A percentile compares a stretch with the other conserved stretches of the same genome.
phyloP scores from a whole-genome alignment of 2,888 invertebrate genomes.

The Hyles lineata region DNA sequence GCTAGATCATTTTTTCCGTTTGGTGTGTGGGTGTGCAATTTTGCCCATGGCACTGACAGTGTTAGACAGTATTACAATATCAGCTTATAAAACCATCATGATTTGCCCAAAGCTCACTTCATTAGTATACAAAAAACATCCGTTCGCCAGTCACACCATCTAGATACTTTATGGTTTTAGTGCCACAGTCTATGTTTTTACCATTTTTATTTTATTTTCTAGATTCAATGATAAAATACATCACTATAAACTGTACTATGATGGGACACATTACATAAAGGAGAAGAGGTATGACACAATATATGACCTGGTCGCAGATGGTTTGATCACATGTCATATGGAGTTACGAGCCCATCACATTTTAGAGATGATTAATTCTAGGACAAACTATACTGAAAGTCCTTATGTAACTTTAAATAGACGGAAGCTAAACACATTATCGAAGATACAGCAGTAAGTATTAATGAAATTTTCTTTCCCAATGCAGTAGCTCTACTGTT shows the following conservation, averaged over 20 bases:
- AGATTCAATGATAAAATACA: constrained; percentile 90
- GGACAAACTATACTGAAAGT: constrained; percentile 92
- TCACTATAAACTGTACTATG: constrained; percentile 90
- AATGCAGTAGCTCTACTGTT: no score
- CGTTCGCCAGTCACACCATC: no score
- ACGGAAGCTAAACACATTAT: constrained; percentile 87
- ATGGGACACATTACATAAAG: constrained; percentile 90
- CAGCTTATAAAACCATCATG: no score
- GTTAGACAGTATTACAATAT: no score
- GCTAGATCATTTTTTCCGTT: no score
- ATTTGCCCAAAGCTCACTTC: no score
- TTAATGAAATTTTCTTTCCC: constrained; percentile 32
- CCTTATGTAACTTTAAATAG: constrained; percentile 93
- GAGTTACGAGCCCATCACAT: constrained; percentile 94
- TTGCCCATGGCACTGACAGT: no score
- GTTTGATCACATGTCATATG: constrained; percentile 95
- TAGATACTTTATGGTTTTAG: no score
- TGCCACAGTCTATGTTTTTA: neutral
- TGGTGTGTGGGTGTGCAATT: no score
- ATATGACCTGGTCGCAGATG: constrained; percentile 95
- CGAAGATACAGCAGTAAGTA: constrained; percentile 79
- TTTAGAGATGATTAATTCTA: constrained; percentile 92
- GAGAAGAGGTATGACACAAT: constrained; percentile 93
- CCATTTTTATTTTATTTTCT: constrained; percentile 36
- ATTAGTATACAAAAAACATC: no score